phyloP scores from a whole-genome alignment of 2,888 invertebrate genomes.

The Phyllotreta cruciferae region DNA sequence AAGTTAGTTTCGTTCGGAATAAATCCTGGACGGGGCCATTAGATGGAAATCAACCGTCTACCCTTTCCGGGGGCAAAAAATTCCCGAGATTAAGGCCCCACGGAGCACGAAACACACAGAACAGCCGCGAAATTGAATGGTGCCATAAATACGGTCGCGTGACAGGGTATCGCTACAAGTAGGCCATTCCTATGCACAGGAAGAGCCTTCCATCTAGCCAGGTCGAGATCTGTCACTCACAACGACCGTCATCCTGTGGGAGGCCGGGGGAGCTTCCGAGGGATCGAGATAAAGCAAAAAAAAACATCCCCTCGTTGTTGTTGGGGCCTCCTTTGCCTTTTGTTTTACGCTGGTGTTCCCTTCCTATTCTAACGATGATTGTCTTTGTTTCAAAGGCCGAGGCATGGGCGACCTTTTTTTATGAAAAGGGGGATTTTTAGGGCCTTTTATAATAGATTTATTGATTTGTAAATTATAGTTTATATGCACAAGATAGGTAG shows the following conservation, averaged over 20 bases:
- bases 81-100: slow-evolving; percentile 22
- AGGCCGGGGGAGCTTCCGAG: slow-evolving; percentile 6
- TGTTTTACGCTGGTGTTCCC: slow-evolving; percentile 28
- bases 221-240: slow-evolving; percentile 61
- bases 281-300: slow-evolving; percentile 39
- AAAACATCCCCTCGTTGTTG: slow-evolving; percentile 31
- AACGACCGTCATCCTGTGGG: slow-evolving; percentile 54
- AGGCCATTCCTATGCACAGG: slow-evolving; percentile 60
- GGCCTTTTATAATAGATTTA: too few relatives aligned
- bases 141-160: slow-evolving; percentile 55
- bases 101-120: slow-evolving; percentile 31
- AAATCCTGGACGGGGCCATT: slow-evolving; percentile 3
- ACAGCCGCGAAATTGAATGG: slow-evolving; percentile 45
- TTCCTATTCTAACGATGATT: slow-evolving; percentile 23
- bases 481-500: too few relatives aligned
- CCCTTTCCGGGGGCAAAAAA: slow-evolving; percentile 21
- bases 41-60: slow-evolving; percentile 8
- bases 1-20: background rate
- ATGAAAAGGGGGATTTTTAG: too few relatives aligned
- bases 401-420: background rate
- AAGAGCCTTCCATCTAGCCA: slow-evolving; percentile 60
- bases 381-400: slow-evolving; percentile 23
- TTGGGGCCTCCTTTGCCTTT: slow-evolving; percentile 29
- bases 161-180: slow-evolving; percentile 57
- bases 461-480: too few relatives aligned